Base-by-base conservation (phyloP, 2,797 vertebrate genomes). In the Amblyraja radiata region DNA sequence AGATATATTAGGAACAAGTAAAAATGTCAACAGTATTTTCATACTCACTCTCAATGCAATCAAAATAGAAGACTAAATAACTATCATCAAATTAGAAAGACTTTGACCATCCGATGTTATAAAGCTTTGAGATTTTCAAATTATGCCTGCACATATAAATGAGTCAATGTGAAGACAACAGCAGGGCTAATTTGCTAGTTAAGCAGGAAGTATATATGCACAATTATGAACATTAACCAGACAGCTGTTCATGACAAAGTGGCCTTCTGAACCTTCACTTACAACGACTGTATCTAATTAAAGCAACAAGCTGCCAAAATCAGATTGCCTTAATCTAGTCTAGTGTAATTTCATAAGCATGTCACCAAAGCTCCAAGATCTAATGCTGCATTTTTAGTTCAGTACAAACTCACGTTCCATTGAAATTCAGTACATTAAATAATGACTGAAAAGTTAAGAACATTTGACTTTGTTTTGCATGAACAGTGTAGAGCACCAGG, bases 301-400 rank as follows among this genome's bases (percentile, higher is more conserved):
- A 88, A 88, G 61, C n/a, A 88, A 88, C 84, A 88, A 8, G 2
- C 63, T 36, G n/a, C 18, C 84, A 88, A 88, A 88, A 68, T 68
- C 84, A 88, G 84, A 68, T 36, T 65, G 84, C n/a, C 36, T 88
- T 32, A 68, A n/a, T 2, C 61, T 65, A 32, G 32, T 2, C 61
- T 65, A 32, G 32, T 32, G 1, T n/a, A 32, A 65, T 78, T 78
- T 32, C 11, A 32, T 32, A 32, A 11, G n/a, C 77, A 54, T 21
- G 28, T n/a, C 61, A 88, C 28, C 16, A 88, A 65, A 88, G 13
- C 84, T 21, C 7, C 28, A 88, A 6, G 61, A 65, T 65, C 63
- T 63, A 65, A 65, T 65, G 1, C 13, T 18, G 8, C 32, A 88
- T 88, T 18, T 65, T 32, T 14, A n/a, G 14, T n/a, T 65, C 5